Evolutionary conservation across 2,888 invertebrate species (phyloP).

Genomic region (Abrostola triplasia): DNA sequence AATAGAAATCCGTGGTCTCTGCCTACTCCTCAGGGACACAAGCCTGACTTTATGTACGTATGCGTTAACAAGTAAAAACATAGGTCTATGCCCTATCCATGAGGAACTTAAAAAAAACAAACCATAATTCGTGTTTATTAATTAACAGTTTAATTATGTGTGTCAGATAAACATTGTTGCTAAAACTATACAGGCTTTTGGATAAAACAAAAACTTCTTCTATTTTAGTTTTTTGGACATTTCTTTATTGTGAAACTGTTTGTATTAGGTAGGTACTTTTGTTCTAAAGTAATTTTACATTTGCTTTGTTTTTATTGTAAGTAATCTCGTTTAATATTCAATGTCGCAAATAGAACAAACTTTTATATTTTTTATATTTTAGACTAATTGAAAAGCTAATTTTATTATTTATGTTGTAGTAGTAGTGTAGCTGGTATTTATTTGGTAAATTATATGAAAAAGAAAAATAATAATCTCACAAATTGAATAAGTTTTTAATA

Average conservation of each 20-base stretch:
- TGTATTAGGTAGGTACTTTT: neutral
- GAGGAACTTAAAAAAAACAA: too few relatives aligned
- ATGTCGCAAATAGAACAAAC: neutral
- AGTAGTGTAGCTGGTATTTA: neutral
- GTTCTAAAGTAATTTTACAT: slow-evolving; percentile 2
- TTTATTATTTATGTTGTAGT: neutral
- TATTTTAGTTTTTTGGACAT: slow-evolving; percentile 5
- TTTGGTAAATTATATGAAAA: too few relatives aligned
- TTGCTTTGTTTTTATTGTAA: neutral
- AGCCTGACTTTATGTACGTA: too few relatives aligned
- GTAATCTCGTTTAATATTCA: neutral
- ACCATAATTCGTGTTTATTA: slow-evolving; percentile 14
- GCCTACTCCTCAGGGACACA: too few relatives aligned
- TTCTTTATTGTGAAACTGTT: neutral
- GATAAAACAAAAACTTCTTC: slow-evolving; percentile 10
- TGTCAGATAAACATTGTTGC: slow-evolving; percentile 6
- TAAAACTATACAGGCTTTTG: slow-evolving; percentile 13
- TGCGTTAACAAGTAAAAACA: slow-evolving; percentile 19
- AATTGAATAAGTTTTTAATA: too few relatives aligned
- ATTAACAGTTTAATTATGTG: slow-evolving; percentile 37
- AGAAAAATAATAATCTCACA: too few relatives aligned
- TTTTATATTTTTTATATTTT: neutral
- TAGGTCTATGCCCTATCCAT: too few relatives aligned
- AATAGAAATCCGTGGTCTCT: too few relatives aligned
- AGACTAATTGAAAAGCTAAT: neutral